These are phyloP conservation scores for Calephelis perditalis DNA, from an alignment of 2,888 invertebrate genomes.

Conservation along the genomic window DNA sequence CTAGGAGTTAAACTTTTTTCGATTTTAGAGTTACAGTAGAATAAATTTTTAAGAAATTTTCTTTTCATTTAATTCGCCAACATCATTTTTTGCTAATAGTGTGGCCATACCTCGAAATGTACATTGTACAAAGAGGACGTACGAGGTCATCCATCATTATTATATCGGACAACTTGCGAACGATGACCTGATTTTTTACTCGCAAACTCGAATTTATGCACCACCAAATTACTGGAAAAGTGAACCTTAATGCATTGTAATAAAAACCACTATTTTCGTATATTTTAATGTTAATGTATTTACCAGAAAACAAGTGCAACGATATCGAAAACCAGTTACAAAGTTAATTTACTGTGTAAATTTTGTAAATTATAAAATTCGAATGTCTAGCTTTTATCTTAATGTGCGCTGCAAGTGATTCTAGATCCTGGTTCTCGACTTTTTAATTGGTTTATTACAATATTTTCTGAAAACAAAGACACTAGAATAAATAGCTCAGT, in stretches of 20 bases:
- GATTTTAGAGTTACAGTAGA: too few species aligned
- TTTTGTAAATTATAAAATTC: background rate
- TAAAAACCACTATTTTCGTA: conserved; percentile 10
- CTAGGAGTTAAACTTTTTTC: too few species aligned
- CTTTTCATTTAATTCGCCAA: too few species aligned
- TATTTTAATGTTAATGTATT: conserved; percentile 13
- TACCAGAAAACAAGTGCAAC: conserved; percentile 25
- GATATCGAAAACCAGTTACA: conserved; percentile 26
- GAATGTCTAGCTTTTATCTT: conserved; percentile 16
- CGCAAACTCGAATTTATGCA: conserved; percentile 30
- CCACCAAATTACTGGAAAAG: conserved; percentile 9
- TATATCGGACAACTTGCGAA: conserved; percentile 39
- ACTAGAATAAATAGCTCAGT: too few species aligned
- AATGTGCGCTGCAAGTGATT: conserved; percentile 6
- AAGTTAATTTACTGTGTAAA: conserved; percentile 9
- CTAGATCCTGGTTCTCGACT: too few species aligned
- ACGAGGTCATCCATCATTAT: conserved; percentile 44
- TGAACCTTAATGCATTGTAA: conserved; percentile 6
- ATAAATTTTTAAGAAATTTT: too few species aligned
- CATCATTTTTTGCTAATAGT: conserved; percentile 21
- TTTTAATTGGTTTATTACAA: too few species aligned
- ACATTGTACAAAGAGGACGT: conserved; percentile 30
- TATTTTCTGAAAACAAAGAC: too few species aligned
- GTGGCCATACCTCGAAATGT: conserved; percentile 22
- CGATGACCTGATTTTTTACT: conserved; percentile 37